Base-by-base conservation (phyloP, 2,888 invertebrate genomes). In the Rhaphigaster nebulosa region DNA sequence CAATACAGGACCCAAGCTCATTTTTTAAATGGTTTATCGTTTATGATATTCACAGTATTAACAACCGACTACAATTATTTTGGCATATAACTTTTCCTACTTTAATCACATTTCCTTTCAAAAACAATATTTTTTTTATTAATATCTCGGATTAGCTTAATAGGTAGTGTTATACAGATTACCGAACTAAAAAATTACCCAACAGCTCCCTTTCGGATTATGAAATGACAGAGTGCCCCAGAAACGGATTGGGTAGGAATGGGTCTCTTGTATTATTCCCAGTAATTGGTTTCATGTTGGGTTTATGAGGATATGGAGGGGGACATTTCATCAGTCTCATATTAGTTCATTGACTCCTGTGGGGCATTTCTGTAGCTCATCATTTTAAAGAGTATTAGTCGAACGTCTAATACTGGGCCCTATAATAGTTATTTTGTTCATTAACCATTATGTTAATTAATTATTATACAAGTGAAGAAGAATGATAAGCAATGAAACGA, bases 271-370 rank as follows among this genome's bases (percentile, higher is more conserved):
- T 34, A 76, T 76, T 38, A 76, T 76, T 76, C 70, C 70, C 70
- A 15, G 70, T 76, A 76, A 76, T 76, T 76, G 70, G 70, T 76
- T 20, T 38, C 20, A 4, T 76, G 34, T 76, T 10, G 18, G 23
- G 70, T 38, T 76, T 76, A 76, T 76, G 70, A 76, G 70, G 70
- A 76, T 38, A 76, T 76, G 29, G 38, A 20, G 34, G 70, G 70
- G 0, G 70, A 76, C 70, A 38, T 76, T 76, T 76, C 70, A 76
- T 76, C 70, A 76, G 8, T 38, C 70, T 76, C 20, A 38, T 76
- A 38, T 76, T 38, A 3, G 70, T 38, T 38, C 38, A 34, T 38
- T 76, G 70, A 76, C 70, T 76, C 8, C 65, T 18, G 1, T 29
- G 15, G 65, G 29, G 5, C 1, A n/a, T 15, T 65, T 29, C 10